Base-by-base conservation (phyloP, 2,113 vertebrate genomes). In the Oceanites oceanicus region DNA sequence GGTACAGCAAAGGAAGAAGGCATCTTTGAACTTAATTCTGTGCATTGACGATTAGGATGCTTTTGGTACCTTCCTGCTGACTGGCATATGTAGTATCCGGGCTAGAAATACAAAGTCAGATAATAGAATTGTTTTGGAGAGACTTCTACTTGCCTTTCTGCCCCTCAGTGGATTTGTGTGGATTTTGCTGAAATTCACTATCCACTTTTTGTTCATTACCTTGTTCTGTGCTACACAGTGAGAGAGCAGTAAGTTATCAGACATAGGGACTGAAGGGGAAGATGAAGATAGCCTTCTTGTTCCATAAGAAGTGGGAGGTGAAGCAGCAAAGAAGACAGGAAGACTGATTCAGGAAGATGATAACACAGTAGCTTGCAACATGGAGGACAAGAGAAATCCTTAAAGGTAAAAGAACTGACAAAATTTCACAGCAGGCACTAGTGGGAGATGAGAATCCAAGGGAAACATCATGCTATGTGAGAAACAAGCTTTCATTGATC, bases 401-500 rank as follows among this genome's bases (percentile, higher is more conserved):
- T 38, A 42, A 86, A 79, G 72, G 94, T 72, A 85, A 85, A 88
- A 93, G 66, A 94, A 55, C 61, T 90, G 95, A 96, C 86, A 96
- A 85, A 75, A 45, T 72, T 89, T 96, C 88, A 95, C 94, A 95
- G 88, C 91, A 92, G 92, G 91, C 56, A 19, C 47, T 47, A 32
- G 88, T 44, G 75, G 94, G 75, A 94, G 88, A 65, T 90, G 94
- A 84, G 70, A 88, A 61, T 92, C 91, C 91, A 52, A 56, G 80
- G 76, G 86, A 94, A 95, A 23, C 78, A 26, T 94, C 44, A 22
- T 45, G n/a, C 91, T 91, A 89, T 32, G 73, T 73, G 56, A 81
- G 90, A 55, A 93, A 63, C 23, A 30, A 45, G 84, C 56, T 95
- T 83, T 81, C 94, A 92, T 52, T 95, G 95, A 96, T 97, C 96